These are phyloP conservation scores for Amphimedon queenslandica DNA, from an alignment of 37 sponge, comb jelly and placozoan species.

Conservation along the genomic window DNA sequence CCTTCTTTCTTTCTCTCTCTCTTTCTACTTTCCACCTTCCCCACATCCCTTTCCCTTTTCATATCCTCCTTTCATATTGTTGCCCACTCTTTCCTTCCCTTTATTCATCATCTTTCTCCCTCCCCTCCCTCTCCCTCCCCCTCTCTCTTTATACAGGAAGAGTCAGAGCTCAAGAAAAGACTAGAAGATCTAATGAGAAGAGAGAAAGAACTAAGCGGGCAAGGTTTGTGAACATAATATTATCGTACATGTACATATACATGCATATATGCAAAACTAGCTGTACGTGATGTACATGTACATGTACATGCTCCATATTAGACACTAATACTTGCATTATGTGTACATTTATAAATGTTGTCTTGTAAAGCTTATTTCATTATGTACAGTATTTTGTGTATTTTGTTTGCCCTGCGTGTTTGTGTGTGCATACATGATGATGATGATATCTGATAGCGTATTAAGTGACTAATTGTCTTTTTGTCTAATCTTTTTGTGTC, in stretches of 20 bases:
- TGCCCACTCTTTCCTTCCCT: neutral
- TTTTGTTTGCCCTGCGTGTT: no score
- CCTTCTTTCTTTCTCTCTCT: neutral
- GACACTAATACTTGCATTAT: no score
- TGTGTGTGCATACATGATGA: no score
- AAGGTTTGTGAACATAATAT: neutral
- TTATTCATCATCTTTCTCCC: neutral
- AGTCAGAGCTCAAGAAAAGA: conserved; percentile 20
- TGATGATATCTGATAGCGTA: no score
- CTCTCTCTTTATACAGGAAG: conserved; percentile 31
- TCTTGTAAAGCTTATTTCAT: no score
- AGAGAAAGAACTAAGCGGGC: conserved; percentile 27
- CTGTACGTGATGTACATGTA: no score
- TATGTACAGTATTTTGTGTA: no score
- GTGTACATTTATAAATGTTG: no score
- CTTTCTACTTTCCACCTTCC: neutral
- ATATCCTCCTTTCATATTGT: neutral
- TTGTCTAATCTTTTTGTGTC: no score
- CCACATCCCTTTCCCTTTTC: neutral
- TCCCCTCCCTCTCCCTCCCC: neutral
- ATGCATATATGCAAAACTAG: no score
- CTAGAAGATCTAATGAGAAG: conserved; percentile 33
- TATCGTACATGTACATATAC: conserved; percentile 12
- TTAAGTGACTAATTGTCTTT: no score
- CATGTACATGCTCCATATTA: no score